Conservation (phyloP, 2,797 vertebrate species). For the Chelonia mydas region DNA sequence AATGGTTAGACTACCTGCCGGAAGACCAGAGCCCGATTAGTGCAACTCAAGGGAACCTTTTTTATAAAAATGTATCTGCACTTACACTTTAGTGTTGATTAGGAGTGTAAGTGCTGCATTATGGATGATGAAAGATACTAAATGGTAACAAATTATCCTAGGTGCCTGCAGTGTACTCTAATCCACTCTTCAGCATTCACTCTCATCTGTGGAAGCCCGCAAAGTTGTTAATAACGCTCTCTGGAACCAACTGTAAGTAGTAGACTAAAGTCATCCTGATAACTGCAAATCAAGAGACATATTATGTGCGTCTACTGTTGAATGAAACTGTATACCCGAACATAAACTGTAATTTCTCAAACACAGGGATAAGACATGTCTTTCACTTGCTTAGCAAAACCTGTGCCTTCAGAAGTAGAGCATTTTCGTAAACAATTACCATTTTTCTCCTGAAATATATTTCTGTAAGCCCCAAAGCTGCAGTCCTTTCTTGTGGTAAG, state of each 20-base stretch:
- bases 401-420: background rate
- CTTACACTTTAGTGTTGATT: constrained; percentile 59
- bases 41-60: constrained; percentile 38
- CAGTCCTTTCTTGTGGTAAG: background rate
- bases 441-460: background rate
- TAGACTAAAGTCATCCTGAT: constrained; percentile 52
- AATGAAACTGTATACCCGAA: constrained; percentile 49
- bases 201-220: constrained; percentile 40
- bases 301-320: background rate
- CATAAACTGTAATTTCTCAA: background rate
- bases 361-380: background rate
- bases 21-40: constrained; percentile 72
- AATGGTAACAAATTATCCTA: constrained; percentile 41
- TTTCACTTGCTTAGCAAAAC: constrained; percentile 25
- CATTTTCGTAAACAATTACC: background rate
- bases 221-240: constrained; percentile 40
- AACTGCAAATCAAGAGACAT: constrained; percentile 52
- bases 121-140: constrained; percentile 36
- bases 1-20: constrained; percentile 67
- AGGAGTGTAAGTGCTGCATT: constrained; percentile 46
- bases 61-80: constrained; percentile 30
- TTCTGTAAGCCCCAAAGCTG: background rate
- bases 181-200: constrained; percentile 33
- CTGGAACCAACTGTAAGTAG: constrained; percentile 16
- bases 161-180: constrained; percentile 46